Evolutionary conservation across 1,140 invertebrate species (phyloP).

Genomic region (Patella vulgata): DNA sequence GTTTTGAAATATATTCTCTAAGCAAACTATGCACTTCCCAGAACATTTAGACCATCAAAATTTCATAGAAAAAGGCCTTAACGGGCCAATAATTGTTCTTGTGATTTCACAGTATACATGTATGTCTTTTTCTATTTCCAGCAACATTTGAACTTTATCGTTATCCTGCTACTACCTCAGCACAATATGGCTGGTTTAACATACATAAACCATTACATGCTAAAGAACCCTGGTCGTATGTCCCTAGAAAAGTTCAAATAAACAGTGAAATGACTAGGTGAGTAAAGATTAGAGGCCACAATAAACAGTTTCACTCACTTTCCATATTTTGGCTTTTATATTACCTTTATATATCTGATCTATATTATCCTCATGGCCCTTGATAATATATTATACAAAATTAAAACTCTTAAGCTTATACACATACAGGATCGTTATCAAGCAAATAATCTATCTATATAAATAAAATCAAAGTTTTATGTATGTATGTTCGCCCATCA

Average conservation of each 20-base stretch:
- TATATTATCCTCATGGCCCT: not conserved
- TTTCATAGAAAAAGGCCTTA: too few relatives aligned
- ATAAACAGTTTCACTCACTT: not conserved
- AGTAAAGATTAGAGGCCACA: slow-evolving; percentile 3
- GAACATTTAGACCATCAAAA: too few relatives aligned
- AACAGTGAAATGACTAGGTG: slow-evolving; percentile 66
- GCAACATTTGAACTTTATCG: slow-evolving; percentile 50
- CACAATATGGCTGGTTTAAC: slow-evolving; percentile 50
- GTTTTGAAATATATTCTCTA: too few relatives aligned
- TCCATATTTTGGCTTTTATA: not conserved
- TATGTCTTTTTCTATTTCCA: slow-evolving; percentile 33
- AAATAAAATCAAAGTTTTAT: too few relatives aligned
- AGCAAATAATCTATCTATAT: not conserved
- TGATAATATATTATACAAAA: not conserved
- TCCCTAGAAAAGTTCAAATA: slow-evolving; percentile 48
- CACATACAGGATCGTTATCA: not conserved
- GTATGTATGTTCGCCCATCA: too few relatives aligned
- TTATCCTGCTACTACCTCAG: slow-evolving; percentile 47
- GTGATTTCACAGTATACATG: too few relatives aligned
- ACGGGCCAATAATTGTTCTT: too few relatives aligned
- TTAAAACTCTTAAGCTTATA: not conserved
- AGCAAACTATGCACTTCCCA: too few relatives aligned
- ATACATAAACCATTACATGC: slow-evolving; percentile 46
- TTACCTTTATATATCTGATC: not conserved
- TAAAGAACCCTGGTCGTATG: slow-evolving; percentile 57